phyloP scores from a whole-genome alignment of 2,888 invertebrate genomes.

The Aromia moschata region DNA sequence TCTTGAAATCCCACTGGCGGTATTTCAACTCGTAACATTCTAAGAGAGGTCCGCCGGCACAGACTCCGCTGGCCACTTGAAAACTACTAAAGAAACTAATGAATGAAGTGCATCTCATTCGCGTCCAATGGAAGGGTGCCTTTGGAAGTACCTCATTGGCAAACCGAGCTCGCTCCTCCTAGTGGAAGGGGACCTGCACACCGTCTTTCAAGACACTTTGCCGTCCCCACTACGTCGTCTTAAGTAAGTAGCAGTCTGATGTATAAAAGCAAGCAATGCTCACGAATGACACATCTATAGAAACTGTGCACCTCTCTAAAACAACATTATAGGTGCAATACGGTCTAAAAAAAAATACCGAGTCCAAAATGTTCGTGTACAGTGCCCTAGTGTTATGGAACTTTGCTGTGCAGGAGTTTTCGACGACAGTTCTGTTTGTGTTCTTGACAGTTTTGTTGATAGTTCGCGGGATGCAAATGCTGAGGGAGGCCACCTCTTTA shows the following conservation, averaged over 20 bases:
- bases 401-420: constrained; percentile 56
- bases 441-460: constrained; percentile 65
- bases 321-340: constrained; percentile 24
- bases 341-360: too few species aligned
- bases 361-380: constrained; percentile 64
- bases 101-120: constrained; percentile 52
- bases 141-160: constrained; percentile 45
- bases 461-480: constrained; percentile 57
- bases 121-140: constrained; percentile 45
- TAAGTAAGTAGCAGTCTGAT: constrained; percentile 52
- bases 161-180: constrained; percentile 48
- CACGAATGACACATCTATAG: constrained; percentile 50
- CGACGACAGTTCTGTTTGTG: constrained; percentile 64
- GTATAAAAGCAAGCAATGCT: constrained; percentile 52
- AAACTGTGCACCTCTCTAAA: constrained; percentile 48
- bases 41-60: constrained; percentile 32
- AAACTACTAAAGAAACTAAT: constrained; percentile 46
- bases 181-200: neutral
- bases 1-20: constrained; percentile 39
- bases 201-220: constrained; percentile 30
- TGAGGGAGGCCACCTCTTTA: constrained; percentile 64
- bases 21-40: constrained; percentile 25
- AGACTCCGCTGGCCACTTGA: constrained; percentile 29
- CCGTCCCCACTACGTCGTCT: constrained; percentile 45
- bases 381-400: constrained; percentile 65